Evolutionary conservation across 2,888 invertebrate species (phyloP), one percentile per base, ranked within the genome.

Genomic region (Synergus umbraculus): DNA sequence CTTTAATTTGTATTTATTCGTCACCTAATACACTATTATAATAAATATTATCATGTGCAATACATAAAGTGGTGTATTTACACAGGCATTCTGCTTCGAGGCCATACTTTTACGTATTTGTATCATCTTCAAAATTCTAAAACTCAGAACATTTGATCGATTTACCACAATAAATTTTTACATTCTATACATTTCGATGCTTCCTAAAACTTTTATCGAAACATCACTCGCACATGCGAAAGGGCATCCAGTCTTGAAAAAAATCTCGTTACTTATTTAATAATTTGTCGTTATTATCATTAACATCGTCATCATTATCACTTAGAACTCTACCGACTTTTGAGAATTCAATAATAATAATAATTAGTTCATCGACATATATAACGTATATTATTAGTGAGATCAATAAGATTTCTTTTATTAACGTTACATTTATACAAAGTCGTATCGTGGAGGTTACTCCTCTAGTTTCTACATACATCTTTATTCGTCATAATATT

Each of bases 381-480:
- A 82, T 76, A 69, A 77, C 69, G 76, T 82, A 82, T 81, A 79
- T 83, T 85, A 87, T 85, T 86, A 88, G 88, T 90, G 91, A 91
- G 91, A 91, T 90, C 91, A 90, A 87, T 90, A 89, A 89, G 89
- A 87, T 89, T 88, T 86, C 18, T 89, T 82, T 89, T 88, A 88
- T 89, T 87, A 90, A 88, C 87, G 87, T 88, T 90, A 90, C 88
- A 89, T 91, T 91, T 90, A 91, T 91, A 91, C 90, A 91, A 91
- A 90, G 88, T 89, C 88, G 86, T 87, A 84, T 89, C 85, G 80
- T 85, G 89, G 85, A 86, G 85, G 87, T 87, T 86, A 88, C 86
- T 84, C 87, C 85, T 85, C 85, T 88, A 88, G 82, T 79, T 63
- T 85, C 88, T 90, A 90, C 87, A 85, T 89, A 90, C 86, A 88